Percentiles rank a stretch among this genome's conserved stretches.
Evolutionary conservation across 2,113 vertebrate species (phyloP).

Genomic region (Helogale parvula): DNA sequence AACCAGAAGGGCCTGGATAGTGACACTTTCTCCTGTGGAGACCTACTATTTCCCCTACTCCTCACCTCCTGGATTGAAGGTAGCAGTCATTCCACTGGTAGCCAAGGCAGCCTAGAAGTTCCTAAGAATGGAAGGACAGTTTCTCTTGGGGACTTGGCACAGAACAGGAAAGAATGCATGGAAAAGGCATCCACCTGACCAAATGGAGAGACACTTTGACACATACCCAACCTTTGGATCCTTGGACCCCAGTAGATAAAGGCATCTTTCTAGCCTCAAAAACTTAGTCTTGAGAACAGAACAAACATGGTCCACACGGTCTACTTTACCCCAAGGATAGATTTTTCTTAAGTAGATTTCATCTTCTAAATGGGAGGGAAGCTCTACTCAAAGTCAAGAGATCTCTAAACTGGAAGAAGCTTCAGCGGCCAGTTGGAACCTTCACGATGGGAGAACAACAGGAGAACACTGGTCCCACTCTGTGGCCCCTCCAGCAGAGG

Average conservation of each 20-base stretch:
- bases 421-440: not conserved
- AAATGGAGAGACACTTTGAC: not conserved
- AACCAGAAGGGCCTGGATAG: not conserved
- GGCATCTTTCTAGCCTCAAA: not conserved
- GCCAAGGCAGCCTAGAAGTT: too few relatives aligned
- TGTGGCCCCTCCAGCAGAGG: not conserved
- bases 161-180: too few relatives aligned
- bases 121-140: not conserved
- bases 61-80: not conserved
- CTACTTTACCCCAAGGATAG: rapidly evolving
- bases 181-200: not conserved
- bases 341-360: not conserved
- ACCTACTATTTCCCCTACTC: too few relatives aligned
- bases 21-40: too few relatives aligned
- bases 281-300: not conserved
- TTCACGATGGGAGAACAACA: rapidly evolving
- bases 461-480: rapidly evolving
- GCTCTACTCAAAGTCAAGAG: not conserved
- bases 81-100: not conserved
- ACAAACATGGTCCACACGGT: not conserved
- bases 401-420: too few relatives aligned
- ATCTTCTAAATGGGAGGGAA: not conserved
- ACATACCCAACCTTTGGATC: too few relatives aligned
- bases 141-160: not conserved
- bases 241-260: not conserved